phyloP scores from a whole-genome alignment of 53 echinoderm and acorn worm species.

The Patiria pectinifera region DNA sequence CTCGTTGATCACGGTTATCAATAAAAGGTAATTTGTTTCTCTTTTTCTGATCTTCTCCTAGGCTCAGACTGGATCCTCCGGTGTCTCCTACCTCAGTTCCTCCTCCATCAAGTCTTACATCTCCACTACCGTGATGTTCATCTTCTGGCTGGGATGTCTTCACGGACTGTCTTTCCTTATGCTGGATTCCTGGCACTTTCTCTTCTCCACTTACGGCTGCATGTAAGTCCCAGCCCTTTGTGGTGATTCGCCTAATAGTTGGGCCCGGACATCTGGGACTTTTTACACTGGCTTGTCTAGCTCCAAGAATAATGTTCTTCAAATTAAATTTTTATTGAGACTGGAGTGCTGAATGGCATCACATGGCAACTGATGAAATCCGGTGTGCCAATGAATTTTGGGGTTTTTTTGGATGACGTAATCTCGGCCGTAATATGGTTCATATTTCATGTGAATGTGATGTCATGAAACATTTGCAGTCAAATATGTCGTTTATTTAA shows the following conservation, averaged over 20 bases:
- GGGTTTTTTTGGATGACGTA: too few relatives aligned
- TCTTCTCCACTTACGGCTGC: constrained; percentile 89
- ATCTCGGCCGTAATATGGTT: too few relatives aligned
- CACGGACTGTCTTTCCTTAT: constrained; percentile 85
- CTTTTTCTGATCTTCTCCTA: constrained; percentile 10
- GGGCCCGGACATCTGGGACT: too few relatives aligned
- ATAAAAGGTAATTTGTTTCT: neutral
- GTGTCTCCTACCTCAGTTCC: constrained; percentile 37
- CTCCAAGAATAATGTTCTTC: neutral
- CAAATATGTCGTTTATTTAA: too few relatives aligned
- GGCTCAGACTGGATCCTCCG: constrained; percentile 30
- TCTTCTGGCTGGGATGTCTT: constrained; percentile 75
- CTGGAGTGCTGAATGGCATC: too few relatives aligned
- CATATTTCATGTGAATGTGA: too few relatives aligned
- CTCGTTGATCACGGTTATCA: neutral
- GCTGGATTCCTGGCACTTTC: constrained; percentile 86
- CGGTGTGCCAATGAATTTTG: too few relatives aligned
- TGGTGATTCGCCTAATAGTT: neutral
- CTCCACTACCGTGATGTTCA: constrained; percentile 58
- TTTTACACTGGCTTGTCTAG: too few relatives aligned
- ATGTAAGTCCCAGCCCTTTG: constrained; percentile 68
- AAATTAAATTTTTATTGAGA: too few relatives aligned
- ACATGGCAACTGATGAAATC: too few relatives aligned
- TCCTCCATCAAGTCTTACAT: constrained; percentile 59
- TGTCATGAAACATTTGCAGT: too few relatives aligned